Evolutionary conservation across 92 coral and sea anemone species (phyloP).

Genomic region (Chrysogorgia sp.): DNA sequence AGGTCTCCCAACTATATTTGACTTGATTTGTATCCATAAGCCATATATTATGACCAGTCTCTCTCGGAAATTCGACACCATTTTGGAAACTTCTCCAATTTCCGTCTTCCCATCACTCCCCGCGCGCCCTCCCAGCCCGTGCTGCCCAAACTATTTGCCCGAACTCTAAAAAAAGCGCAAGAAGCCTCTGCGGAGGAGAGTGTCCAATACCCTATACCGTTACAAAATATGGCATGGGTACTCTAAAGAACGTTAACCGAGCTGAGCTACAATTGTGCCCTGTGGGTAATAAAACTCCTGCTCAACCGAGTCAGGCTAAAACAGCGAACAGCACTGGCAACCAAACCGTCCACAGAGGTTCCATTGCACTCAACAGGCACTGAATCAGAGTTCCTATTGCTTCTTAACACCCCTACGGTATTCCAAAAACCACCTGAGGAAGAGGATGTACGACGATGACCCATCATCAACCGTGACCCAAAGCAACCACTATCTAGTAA

Average conservation of each 20-base stretch:
- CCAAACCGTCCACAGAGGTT: constrained; percentile 32
- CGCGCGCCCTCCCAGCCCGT: too few species aligned
- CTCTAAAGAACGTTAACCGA: constrained; percentile 51
- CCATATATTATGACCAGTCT: too few species aligned
- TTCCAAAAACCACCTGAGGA: neutral
- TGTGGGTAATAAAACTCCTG: constrained; percentile 14
- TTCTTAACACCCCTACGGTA: constrained; percentile 27
- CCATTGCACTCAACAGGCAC: constrained; percentile 47
- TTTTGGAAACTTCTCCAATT: too few species aligned
- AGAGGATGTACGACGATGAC: neutral
- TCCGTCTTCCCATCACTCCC: too few species aligned
- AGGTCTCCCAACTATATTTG: too few species aligned
- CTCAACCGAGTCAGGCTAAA: constrained; percentile 15
- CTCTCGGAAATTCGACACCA: too few species aligned
- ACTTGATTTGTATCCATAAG: too few species aligned
- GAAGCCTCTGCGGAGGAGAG: too few species aligned
- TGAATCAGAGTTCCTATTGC: constrained; percentile 40
- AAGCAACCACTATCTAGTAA: neutral
- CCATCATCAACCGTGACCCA: neutral
- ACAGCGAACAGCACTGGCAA: constrained; percentile 12
- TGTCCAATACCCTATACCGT: too few species aligned
- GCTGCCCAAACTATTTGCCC: too few species aligned
- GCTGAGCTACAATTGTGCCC: constrained; percentile 60
- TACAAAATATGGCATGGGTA: too few species aligned
- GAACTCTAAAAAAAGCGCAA: too few species aligned